Base-by-base conservation (phyloP, 2,797 vertebrate species). In the Sebastes trivittatus region DNA sequence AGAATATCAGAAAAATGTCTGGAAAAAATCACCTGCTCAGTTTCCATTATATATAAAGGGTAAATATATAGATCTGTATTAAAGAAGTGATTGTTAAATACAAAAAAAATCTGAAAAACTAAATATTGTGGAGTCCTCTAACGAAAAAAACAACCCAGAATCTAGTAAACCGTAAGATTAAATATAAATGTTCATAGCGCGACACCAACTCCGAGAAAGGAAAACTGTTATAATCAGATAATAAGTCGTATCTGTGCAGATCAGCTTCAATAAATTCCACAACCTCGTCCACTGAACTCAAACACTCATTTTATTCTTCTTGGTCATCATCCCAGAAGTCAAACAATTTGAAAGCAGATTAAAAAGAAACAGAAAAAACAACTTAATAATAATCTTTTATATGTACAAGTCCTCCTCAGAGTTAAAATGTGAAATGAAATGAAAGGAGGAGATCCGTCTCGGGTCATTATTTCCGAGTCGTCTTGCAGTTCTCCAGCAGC, bases 401-500 rank as follows among this genome's bases (percentile, higher is more conserved):
- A 25, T 25, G 25, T 25, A 25, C 25, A n/a, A n/a, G n/a, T n/a
- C n/a, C n/a, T n/a, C n/a, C n/a, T n/a, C n/a, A n/a, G 1, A 6
- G 14, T 46, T 46, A 1, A 46, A 46, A 46, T 18, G 42, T 46
- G 6, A 18, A 46, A 46, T 13, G 36, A 38, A 5, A 11, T 6
- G 18, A 18, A 20, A 52, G 46, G 46, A 52, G 46, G 18, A 20
- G 59, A 20, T 63, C 61, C 38, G 38, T 46, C 42, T 52, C 18
- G 20, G 46, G 20, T n/a, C 8, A 67, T 65, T 81, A 67, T 65
- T 81, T 62, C 7, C 77, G 56, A 0, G 38, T 16, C 0, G 65
- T 5, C 54, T 65, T 89, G 61, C 13, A 42, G 77, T 11, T 84
- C 88, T 99, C 97, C 55, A 98, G 92, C 79, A 99, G 96, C 86